Conservation (phyloP, 2,888 invertebrate species). For the Synergus japonicus region DNA sequence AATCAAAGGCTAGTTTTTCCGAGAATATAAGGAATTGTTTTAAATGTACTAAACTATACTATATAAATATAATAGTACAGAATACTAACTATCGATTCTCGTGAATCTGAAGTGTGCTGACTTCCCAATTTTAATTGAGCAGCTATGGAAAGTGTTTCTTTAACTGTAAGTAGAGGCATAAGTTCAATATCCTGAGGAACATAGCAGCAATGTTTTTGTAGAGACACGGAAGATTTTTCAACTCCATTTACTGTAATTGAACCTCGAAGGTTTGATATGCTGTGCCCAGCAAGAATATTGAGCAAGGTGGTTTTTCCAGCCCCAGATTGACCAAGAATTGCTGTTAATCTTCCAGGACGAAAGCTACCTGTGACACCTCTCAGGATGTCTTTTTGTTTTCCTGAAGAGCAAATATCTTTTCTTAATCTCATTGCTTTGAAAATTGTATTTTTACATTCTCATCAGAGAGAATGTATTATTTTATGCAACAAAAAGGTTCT, state of each 20-base stretch:
- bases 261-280: conserved; percentile 76
- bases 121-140: conserved; percentile 79
- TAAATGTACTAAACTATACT: no score
- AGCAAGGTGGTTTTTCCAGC: conserved; percentile 89
- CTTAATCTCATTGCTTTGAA: no score
- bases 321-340: conserved; percentile 85
- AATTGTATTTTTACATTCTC: no score
- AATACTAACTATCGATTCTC: conserved; percentile 59
- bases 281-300: conserved; percentile 86
- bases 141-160: conserved; percentile 80
- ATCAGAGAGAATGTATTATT: no score
- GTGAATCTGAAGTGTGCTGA: conserved; percentile 50
- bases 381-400: conserved; percentile 77
- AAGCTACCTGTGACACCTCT: conserved; percentile 81
- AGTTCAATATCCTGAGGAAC: conserved; percentile 81
- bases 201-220: conserved; percentile 87
- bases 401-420: conserved; percentile 50
- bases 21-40: not conserved
- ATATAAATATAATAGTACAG: no score
- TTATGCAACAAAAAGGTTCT: not conserved
- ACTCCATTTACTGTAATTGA: conserved; percentile 85
- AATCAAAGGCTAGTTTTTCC: not conserved
- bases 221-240: conserved; percentile 81
- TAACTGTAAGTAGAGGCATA: conserved; percentile 79
- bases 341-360: conserved; percentile 82